Conservation (phyloP, 2,888 invertebrate species). For the Andrena bucephala region DNA sequence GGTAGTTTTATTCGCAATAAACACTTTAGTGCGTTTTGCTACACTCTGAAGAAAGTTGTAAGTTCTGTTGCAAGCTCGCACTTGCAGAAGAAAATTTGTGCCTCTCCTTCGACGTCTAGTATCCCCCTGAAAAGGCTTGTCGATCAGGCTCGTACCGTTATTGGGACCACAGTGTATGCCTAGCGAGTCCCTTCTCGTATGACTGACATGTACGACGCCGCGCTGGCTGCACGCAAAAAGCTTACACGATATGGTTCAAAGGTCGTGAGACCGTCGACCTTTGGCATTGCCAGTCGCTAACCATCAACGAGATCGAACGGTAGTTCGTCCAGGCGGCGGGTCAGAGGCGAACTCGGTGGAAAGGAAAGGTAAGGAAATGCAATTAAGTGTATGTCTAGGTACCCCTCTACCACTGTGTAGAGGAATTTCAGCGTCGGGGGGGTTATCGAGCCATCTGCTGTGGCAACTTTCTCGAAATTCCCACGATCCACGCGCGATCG, state of each 20-base stretch:
- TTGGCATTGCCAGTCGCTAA: slow-evolving; percentile 67
- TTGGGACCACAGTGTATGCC: slow-evolving; percentile 44
- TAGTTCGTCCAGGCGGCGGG: slow-evolving; percentile 59
- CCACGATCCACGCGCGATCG: slow-evolving; percentile 30
- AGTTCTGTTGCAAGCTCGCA: background rate
- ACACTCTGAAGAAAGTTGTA: background rate
- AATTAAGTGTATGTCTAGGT: slow-evolving; percentile 67
- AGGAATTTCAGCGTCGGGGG: slow-evolving; percentile 41
- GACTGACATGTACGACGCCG: slow-evolving; percentile 56
- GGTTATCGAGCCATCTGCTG: slow-evolving; percentile 32
- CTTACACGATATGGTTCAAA: slow-evolving; percentile 73
- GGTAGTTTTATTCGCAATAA: no score
- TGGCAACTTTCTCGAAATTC: slow-evolving; percentile 44
- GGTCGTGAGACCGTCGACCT: slow-evolving; percentile 75
- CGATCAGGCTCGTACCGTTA: slow-evolving; percentile 41
- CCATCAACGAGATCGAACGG: slow-evolving; percentile 71
- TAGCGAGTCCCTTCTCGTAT: slow-evolving; percentile 46
- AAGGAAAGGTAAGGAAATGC: slow-evolving; percentile 70
- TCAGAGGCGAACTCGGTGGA: slow-evolving; percentile 60
- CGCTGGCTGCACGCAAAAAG: slow-evolving; percentile 59
- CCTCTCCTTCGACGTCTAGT: slow-evolving; percentile 12
- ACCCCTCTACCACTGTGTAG: slow-evolving; percentile 17
- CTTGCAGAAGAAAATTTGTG: slow-evolving; percentile 11
- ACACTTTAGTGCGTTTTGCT: no score
- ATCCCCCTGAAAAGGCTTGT: slow-evolving; percentile 38